Conservation (phyloP, 2,888 invertebrate genomes). For the Rugalucina vietnamica region DNA sequence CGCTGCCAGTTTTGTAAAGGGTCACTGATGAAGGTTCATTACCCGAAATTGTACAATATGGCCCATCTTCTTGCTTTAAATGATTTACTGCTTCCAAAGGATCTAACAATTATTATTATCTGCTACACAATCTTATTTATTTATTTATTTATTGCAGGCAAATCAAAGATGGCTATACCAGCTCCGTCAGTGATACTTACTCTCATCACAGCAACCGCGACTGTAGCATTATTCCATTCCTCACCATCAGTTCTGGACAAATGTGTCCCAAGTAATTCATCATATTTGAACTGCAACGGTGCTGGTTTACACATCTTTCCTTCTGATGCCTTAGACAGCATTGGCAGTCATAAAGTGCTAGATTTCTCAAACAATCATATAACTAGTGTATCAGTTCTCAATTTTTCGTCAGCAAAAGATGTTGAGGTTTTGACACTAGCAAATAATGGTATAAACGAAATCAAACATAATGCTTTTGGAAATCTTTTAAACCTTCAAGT, state of each 20-base stretch:
- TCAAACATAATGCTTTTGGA: constrained; percentile 38
- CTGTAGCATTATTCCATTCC: background rate
- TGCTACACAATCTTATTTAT: too few relatives aligned
- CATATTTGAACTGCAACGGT: constrained; percentile 43
- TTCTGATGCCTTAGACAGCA: constrained; percentile 8
- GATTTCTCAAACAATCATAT: constrained; percentile 51
- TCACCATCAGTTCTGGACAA: background rate
- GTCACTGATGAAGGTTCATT: too few relatives aligned
- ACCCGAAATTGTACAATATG: too few relatives aligned
- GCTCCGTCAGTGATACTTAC: too few relatives aligned
- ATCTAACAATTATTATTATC: too few relatives aligned
- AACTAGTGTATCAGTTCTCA: constrained; percentile 34
- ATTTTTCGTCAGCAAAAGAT: constrained; percentile 16
- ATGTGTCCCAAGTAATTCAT: background rate
- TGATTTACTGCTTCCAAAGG: too few relatives aligned
- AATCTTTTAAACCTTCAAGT: constrained; percentile 16
- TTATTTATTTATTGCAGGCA: too few relatives aligned
- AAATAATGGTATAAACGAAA: constrained; percentile 39
- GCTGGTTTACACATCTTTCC: constrained; percentile 26
- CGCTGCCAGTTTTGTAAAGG: too few relatives aligned
- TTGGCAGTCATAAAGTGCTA: constrained; percentile 14
- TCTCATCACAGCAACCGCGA: too few relatives aligned
- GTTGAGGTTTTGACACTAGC: constrained; percentile 26
- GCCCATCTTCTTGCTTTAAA: too few relatives aligned
- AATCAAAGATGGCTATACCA: too few relatives aligned